phyloP scores from a whole-genome alignment of 2,113 vertebrate species.

The Uria aalge region DNA sequence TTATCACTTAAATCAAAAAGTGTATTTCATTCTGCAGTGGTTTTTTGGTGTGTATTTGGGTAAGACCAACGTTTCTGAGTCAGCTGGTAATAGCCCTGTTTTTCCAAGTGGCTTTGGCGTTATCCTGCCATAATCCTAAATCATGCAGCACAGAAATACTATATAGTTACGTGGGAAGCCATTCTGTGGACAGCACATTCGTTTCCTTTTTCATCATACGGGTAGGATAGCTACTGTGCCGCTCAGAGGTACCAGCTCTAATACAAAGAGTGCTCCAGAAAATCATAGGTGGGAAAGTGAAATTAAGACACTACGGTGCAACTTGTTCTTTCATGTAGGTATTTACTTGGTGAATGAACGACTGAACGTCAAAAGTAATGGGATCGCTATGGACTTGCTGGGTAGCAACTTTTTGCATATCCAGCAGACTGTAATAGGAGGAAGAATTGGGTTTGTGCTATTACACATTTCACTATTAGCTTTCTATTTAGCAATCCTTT shows the following conservation, averaged over 20 bases:
- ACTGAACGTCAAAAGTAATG: not conserved
- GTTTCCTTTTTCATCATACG: not conserved
- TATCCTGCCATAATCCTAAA: not conserved
- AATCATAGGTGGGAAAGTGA: not conserved
- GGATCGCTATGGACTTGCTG: not conserved
- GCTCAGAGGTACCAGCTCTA: accelerated
- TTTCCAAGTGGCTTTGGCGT: not conserved
- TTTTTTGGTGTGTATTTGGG: not conserved
- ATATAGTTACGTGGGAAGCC: not conserved
- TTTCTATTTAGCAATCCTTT: not conserved
- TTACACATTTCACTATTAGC: not conserved
- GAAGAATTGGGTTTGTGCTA: not conserved
- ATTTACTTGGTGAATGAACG: not conserved
- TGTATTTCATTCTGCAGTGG: accelerated
- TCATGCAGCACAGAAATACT: not conserved
- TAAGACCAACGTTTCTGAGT: not conserved
- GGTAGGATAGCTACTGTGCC: not conserved
- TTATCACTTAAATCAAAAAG: not conserved
- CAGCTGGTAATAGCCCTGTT: not conserved
- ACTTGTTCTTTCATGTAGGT: not conserved
- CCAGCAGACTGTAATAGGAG: not conserved
- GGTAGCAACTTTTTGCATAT: not conserved
- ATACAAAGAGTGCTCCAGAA: not conserved
- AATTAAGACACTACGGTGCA: not conserved
- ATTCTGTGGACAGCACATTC: not conserved